Conservation (phyloP, 2,888 invertebrate species). For the Teleiodes luculella region DNA sequence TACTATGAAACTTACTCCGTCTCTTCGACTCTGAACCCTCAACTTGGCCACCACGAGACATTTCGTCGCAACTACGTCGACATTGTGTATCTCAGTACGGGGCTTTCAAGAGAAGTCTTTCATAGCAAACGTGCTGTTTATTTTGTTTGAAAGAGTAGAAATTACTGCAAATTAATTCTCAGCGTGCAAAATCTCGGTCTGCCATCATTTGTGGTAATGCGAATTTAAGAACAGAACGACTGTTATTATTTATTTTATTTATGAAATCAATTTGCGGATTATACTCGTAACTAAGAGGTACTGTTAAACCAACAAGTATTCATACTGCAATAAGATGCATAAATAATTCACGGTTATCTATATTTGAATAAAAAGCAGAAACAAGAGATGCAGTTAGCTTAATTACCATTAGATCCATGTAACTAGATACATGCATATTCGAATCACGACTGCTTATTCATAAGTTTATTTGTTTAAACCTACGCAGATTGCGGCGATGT, state of each 20-base stretch:
- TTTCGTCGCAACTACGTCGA: not conserved
- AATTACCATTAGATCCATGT: constrained; percentile 20
- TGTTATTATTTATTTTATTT: no score
- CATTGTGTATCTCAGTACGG: constrained; percentile 41
- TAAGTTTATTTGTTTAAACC: constrained; percentile 39
- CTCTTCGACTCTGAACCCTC: constrained; percentile 25
- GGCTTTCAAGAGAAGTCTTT: constrained; percentile 55
- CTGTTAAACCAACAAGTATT: not conserved
- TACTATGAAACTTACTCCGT: constrained; percentile 57
- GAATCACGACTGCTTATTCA: constrained; percentile 27
- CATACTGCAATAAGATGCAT: constrained; percentile 4
- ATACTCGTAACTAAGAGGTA: no score
- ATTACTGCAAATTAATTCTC: constrained; percentile 49
- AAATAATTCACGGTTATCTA: not conserved
- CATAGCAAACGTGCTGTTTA: constrained; percentile 49
- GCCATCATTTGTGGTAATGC: not conserved
- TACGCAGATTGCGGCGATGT: constrained; percentile 38
- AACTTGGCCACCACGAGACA: not conserved
- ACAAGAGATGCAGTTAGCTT: constrained; percentile 13
- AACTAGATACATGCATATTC: constrained; percentile 30
- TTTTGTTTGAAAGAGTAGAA: constrained; percentile 53
- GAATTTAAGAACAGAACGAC: not conserved
- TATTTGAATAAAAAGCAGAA: constrained; percentile 10
- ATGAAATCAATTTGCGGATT: not conserved
- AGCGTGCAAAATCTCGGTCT: constrained; percentile 41